A percentile compares a stretch with the other conserved stretches of the same genome.
These are phyloP conservation scores for Turnix velox DNA, from an alignment of 2,113 vertebrate species.

Conservation along the genomic window DNA sequence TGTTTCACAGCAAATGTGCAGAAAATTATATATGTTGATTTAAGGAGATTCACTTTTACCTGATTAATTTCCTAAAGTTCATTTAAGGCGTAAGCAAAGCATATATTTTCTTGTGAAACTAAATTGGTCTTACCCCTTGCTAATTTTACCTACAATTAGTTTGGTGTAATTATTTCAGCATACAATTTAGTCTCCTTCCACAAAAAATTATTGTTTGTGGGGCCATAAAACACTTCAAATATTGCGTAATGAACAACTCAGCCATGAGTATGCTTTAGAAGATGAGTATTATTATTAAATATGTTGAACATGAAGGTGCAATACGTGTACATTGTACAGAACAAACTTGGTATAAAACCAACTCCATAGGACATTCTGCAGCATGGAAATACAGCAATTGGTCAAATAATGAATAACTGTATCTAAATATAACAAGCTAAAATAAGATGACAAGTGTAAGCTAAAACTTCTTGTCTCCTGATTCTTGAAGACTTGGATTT, in stretches of 20 bases:
- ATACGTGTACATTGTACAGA: not conserved
- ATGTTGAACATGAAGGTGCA: not conserved
- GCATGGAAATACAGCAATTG: accelerated
- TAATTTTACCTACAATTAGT: slow-evolving; percentile 78
- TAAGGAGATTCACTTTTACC: slow-evolving; percentile 24
- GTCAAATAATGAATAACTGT: not conserved
- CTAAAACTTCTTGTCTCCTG: not conserved
- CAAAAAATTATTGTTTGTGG: slow-evolving; percentile 71
- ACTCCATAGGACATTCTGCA: no score
- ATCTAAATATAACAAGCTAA: not conserved
- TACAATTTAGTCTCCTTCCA: slow-evolving; percentile 71
- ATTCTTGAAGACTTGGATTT: not conserved
- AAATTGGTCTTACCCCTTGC: slow-evolving; percentile 61
- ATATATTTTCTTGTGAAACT: slow-evolving; percentile 64
- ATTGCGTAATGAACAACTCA: slow-evolving; percentile 75
- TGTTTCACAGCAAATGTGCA: not conserved
- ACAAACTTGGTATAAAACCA: not conserved
- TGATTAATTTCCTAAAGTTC: slow-evolving; percentile 66
- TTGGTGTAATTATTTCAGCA: slow-evolving; percentile 73
- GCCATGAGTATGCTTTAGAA: slow-evolving; percentile 49
- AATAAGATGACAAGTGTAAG: not conserved
- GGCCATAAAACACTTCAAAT: slow-evolving; percentile 76
- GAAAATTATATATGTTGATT: slow-evolving; percentile 47
- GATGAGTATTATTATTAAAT: slow-evolving; percentile 63
- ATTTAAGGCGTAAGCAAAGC: slow-evolving; percentile 60